Conservation (phyloP, 2,797 vertebrate species). For the Hemitrygon akajei region DNA sequence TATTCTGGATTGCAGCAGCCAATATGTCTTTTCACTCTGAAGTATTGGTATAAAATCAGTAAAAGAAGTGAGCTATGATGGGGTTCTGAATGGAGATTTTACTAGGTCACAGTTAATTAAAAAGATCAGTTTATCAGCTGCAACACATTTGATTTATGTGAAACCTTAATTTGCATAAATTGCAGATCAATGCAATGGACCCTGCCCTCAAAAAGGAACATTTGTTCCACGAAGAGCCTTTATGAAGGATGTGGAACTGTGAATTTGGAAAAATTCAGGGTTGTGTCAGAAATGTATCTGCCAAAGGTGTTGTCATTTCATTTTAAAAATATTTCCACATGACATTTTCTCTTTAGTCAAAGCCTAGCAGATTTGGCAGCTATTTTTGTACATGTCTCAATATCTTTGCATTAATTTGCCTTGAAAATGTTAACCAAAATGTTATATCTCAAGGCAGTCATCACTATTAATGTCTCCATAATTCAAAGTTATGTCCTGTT, state of each 20-base stretch:
- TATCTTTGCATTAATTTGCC: conserved; percentile 36
- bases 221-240: conserved; percentile 8
- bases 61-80: conserved; percentile 13
- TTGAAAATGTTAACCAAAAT: conserved; percentile 37
- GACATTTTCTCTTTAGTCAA: conserved; percentile 34
- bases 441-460: conserved; percentile 36
- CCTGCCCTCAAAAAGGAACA: not conserved
- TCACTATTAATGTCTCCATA: conserved; percentile 20
- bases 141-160: conserved; percentile 28
- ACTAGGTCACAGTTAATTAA: conserved; percentile 34
- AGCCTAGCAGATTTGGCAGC: conserved; percentile 29
- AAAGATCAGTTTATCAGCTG: conserved; percentile 30
- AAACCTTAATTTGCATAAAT: not conserved
- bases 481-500: conserved; percentile 28
- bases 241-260: not conserved
- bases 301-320: conserved; percentile 30
- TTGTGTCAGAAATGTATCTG: conserved; percentile 10
- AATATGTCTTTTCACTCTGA: conserved; percentile 14
- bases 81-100: conserved; percentile 25
- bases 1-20: not conserved
- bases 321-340: conserved; percentile 30
- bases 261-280: not conserved
- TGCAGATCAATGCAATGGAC: conserved; percentile 10
- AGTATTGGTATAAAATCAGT: conserved; percentile 20
- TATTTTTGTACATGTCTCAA: conserved; percentile 28